Conservation (phyloP, 1,140 invertebrate species). For the Bombus huntii region DNA sequence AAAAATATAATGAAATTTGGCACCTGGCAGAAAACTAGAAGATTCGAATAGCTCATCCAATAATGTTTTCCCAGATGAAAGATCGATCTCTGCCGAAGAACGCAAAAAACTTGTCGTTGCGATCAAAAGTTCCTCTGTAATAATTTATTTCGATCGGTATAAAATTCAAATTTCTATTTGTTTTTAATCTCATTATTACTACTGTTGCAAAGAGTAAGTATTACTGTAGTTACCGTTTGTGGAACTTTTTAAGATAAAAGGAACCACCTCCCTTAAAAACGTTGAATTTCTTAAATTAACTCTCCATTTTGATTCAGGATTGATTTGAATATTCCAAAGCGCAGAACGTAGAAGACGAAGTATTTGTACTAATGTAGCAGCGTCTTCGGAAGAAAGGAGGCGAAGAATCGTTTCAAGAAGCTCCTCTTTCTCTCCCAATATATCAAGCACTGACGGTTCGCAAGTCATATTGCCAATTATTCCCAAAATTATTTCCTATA, state of each 20-base stretch:
- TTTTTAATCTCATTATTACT: neutral
- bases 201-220: neutral
- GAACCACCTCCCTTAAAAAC: constrained; percentile 83
- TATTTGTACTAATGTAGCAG: constrained; percentile 86
- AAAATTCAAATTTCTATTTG: neutral
- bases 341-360: constrained; percentile 85
- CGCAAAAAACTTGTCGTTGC: constrained; percentile 66
- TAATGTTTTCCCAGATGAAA: constrained; percentile 44
- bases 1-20: neutral
- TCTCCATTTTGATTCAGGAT: constrained; percentile 81
- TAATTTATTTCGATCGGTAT: constrained; percentile 13
- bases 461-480: constrained; percentile 89
- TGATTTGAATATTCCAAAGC: constrained; percentile 81
- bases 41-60: constrained; percentile 37
- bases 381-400: constrained; percentile 84
- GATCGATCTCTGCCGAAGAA: constrained; percentile 47
- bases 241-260: constrained; percentile 87
- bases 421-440: constrained; percentile 77
- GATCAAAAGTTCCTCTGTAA: constrained; percentile 73
- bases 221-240: constrained; percentile 82
- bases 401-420: constrained; percentile 83
- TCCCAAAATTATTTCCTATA: constrained; percentile 88
- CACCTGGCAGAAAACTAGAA: constrained; percentile 36
- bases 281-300: constrained; percentile 80
- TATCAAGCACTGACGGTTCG: constrained; percentile 80